Percentiles rank a stretch among this genome's conserved stretches.
These are phyloP conservation scores for Pangasianodon hypophthalmus DNA, from an alignment of 2,113 vertebrate species.

Conservation along the genomic window DNA sequence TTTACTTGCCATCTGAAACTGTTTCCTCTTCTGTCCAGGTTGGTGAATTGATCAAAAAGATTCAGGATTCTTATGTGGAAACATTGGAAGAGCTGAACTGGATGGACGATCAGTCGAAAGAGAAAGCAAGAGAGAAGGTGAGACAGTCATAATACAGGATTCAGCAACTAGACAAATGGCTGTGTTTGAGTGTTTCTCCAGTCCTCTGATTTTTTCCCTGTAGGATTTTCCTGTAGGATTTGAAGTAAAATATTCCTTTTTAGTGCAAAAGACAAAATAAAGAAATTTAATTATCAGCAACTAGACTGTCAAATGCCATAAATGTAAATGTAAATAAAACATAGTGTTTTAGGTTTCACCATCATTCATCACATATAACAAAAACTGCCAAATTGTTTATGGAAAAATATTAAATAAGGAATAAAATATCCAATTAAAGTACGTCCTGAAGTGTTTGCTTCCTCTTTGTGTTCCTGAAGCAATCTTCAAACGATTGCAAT, in stretches of 20 bases:
- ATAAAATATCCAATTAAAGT: neutral
- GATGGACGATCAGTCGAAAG: constrained; percentile 90
- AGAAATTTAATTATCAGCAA: neutral
- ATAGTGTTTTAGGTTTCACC: neutral
- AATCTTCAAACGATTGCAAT: neutral
- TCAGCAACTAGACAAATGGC: neutral
- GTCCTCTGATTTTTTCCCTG: neutral
- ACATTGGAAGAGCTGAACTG: constrained; percentile 90
- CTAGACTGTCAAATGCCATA: neutral
- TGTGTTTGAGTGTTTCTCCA: neutral
- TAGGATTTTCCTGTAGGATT: neutral
- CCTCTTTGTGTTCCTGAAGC: neutral
- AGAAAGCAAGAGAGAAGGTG: constrained; percentile 91
- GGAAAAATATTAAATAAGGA: neutral
- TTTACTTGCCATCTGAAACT: neutral
- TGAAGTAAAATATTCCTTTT: neutral
- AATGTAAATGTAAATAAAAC: neutral
- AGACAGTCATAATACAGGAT: neutral
- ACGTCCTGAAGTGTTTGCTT: neutral
- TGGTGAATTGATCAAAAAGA: constrained; percentile 85
- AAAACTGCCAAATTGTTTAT: neutral
- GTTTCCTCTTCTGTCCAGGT: constrained; percentile 75
- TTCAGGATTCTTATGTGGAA: constrained; percentile 89
- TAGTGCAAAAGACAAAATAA: neutral
- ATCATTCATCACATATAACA: neutral